These are phyloP conservation scores for Pelecanus crispus DNA, from an alignment of 2,113 vertebrate genomes.

Conservation along the genomic window DNA sequence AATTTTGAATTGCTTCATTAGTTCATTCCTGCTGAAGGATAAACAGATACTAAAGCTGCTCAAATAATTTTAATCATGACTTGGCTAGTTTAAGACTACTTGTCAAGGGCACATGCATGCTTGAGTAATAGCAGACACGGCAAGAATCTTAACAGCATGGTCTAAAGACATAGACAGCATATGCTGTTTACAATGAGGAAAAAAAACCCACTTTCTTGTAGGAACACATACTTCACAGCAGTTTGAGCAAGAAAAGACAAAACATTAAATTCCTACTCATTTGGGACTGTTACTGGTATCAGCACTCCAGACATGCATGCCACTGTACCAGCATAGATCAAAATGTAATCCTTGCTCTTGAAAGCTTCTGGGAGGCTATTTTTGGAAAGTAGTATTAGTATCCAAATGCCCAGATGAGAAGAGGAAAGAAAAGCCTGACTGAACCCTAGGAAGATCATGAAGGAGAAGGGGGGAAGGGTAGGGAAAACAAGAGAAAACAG, in stretches of 20 bases:
- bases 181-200: accelerated
- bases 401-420: not conserved
- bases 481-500: not conserved
- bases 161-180: not conserved
- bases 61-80: not conserved
- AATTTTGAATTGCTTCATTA: not conserved
- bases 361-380: not conserved
- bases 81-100: not conserved
- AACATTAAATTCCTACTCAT: not conserved
- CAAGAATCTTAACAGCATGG: not conserved
- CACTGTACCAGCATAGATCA: not conserved
- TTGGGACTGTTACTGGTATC: not conserved
- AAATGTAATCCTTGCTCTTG: not conserved
- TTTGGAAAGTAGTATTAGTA: not conserved
- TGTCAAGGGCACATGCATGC: not conserved
- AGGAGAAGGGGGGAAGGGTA: not conserved
- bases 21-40: not conserved
- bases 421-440: not conserved
- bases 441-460: not conserved
- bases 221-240: not conserved
- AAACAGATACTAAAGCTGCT: not conserved
- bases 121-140: not conserved
- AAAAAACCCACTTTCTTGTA: not conserved
- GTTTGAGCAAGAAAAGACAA: not conserved
- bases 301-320: accelerated